These are phyloP conservation scores for Heterochromis multidens DNA, from an alignment of 2,113 vertebrate genomes.

Conservation along the genomic window DNA sequence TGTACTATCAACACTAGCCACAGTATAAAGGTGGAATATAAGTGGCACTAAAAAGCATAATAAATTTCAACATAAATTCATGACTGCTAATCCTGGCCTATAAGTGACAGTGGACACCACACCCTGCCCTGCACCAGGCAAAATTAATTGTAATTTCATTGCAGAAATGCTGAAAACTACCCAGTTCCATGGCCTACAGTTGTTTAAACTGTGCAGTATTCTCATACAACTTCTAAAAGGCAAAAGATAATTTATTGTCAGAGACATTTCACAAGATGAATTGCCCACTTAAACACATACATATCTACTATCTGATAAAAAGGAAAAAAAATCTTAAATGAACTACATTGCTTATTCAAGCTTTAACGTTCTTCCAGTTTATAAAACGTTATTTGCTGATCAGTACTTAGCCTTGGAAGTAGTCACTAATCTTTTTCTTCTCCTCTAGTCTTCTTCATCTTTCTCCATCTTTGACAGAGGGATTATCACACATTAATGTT, in stretches of 20 bases:
- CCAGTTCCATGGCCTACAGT: background rate
- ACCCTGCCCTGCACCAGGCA: background rate
- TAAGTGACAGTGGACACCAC: background rate
- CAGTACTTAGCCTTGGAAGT: background rate
- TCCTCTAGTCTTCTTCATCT: background rate
- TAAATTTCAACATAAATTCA: background rate
- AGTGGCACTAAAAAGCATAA: background rate
- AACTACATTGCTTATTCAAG: background rate
- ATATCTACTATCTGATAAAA: background rate
- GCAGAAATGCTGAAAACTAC: background rate
- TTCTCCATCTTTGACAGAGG: background rate
- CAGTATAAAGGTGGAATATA: too few relatives aligned
- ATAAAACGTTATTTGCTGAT: background rate
- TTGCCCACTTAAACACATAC: background rate
- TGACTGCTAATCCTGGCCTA: background rate
- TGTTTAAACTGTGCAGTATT: background rate
- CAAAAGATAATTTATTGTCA: background rate
- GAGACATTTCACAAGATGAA: background rate
- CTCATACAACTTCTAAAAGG: background rate
- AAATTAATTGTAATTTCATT: background rate
- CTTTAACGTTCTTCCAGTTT: background rate
- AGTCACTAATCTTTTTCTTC: background rate
- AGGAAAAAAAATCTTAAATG: background rate
- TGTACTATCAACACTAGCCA: too few relatives aligned
- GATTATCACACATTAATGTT: background rate